These are phyloP conservation scores for Bufo bufo DNA, from an alignment of 2,113 vertebrate species.

Conservation along the genomic window DNA sequence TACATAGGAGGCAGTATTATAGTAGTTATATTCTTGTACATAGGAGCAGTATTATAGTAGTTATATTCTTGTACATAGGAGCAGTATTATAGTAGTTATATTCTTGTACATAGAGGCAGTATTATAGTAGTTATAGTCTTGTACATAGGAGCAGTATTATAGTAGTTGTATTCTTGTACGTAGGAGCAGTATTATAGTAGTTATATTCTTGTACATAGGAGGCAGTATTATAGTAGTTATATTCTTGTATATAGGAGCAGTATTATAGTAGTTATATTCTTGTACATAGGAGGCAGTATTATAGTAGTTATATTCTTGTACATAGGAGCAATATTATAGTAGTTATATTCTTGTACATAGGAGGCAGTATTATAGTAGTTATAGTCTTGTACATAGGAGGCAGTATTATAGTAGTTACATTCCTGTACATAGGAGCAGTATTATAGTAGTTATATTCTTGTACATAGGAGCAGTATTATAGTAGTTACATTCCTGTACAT, in stretches of 20 bases:
- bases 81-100: slow-evolving; percentile 11
- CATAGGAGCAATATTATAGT: slow-evolving; percentile 6
- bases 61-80: not conserved
- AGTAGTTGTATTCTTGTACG: slow-evolving; percentile 2
- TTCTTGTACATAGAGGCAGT: not conserved
- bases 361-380: not conserved
- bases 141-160: not conserved
- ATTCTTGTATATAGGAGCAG: not conserved
- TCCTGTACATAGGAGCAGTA: no score
- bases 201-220: slow-evolving; percentile 8
- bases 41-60: not conserved
- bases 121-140: slow-evolving; percentile 13
- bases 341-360: slow-evolving; percentile 5
- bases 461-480: no score
- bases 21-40: not conserved
- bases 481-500: no score
- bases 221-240: not conserved
- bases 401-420: no score
- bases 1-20: not conserved
- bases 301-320: slow-evolving; percentile 10
- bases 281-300: slow-evolving; percentile 4
- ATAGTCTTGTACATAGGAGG: slow-evolving; percentile 7
- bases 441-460: no score
- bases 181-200: not conserved
- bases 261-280: slow-evolving; percentile 13